These are phyloP conservation scores for Drosophila eugracilis DNA, from an alignment of 1,140 invertebrate genomes.

Conservation along the genomic window DNA sequence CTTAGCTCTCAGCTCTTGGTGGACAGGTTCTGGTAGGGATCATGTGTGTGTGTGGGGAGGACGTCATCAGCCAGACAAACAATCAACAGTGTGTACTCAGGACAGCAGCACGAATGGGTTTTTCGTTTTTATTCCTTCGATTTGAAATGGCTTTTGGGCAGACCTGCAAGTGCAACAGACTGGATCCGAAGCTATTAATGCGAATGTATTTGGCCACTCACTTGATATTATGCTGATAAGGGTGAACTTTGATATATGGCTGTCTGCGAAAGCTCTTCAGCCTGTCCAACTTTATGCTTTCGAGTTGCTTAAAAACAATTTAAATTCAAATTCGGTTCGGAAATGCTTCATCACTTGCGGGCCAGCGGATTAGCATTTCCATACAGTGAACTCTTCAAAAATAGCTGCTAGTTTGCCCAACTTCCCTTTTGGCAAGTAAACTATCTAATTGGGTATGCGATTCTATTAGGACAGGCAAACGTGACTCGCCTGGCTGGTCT, in stretches of 20 bases:
- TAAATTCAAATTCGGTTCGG: slow-evolving; percentile 39
- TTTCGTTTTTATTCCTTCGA: slow-evolving; percentile 35
- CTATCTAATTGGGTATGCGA: slow-evolving; percentile 31
- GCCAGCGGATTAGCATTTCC: neutral
- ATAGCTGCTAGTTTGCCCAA: slow-evolving; percentile 5
- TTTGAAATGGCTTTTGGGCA: slow-evolving; percentile 45
- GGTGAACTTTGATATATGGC: slow-evolving; percentile 65
- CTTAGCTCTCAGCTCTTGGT: neutral
- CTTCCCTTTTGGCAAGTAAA: slow-evolving; percentile 9
- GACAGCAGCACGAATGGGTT: slow-evolving; percentile 63
- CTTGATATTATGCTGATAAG: slow-evolving; percentile 50
- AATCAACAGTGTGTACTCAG: slow-evolving; percentile 49
- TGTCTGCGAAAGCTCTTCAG: slow-evolving; percentile 9
- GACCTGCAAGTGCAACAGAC: slow-evolving; percentile 76
- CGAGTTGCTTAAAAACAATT: slow-evolving; percentile 38
- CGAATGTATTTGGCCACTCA: slow-evolving; percentile 45
- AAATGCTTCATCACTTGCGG: slow-evolving; percentile 21
- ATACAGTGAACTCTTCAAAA: slow-evolving; percentile 8
- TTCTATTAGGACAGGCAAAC: slow-evolving; percentile 28
- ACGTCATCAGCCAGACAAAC: slow-evolving; percentile 44
- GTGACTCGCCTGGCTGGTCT: slow-evolving; percentile 21
- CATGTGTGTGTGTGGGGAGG: slow-evolving; percentile 33
- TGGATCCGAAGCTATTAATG: slow-evolving; percentile 64
- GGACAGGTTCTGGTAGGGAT: slow-evolving; percentile 43
- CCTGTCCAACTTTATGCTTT: slow-evolving; percentile 31